phyloP scores from a whole-genome alignment of 1,140 invertebrate genomes.

The Atta colombica region DNA sequence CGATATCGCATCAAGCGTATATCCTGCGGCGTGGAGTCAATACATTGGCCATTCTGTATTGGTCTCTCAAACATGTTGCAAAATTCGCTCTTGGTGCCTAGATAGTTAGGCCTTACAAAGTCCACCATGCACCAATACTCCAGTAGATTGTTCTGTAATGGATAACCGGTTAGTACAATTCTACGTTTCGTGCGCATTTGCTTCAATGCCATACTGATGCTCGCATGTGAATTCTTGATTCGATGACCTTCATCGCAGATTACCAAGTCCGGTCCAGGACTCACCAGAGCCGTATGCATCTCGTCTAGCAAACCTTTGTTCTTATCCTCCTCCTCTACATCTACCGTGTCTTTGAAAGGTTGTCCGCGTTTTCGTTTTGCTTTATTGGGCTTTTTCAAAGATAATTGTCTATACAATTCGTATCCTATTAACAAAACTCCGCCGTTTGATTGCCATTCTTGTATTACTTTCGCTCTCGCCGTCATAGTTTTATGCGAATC shows the following conservation, averaged over 20 bases:
- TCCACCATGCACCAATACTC: constrained; percentile 99
- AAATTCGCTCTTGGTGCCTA: constrained; percentile 97
- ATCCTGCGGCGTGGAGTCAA: constrained; percentile 96
- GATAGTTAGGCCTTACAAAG: constrained; percentile 97
- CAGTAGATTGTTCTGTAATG: constrained; percentile 97
- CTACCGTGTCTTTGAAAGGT: constrained; percentile 83
- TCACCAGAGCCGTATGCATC: constrained; percentile 94
- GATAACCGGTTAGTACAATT: constrained; percentile 97
- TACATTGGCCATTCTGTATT: constrained; percentile 97
- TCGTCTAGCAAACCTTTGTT: constrained; percentile 95
- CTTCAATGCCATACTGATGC: constrained; percentile 96
- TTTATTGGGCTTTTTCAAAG: constrained; percentile 90
- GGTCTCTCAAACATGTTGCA: constrained; percentile 98
- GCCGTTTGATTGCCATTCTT: constrained; percentile 95
- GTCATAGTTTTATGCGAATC: constrained; percentile 97
- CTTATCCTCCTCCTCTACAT: constrained; percentile 91
- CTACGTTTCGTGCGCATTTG: constrained; percentile 96
- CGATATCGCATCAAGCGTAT: constrained; percentile 95
- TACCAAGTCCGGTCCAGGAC: constrained; percentile 97
- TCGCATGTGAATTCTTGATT: constrained; percentile 98
- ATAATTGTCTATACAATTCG: constrained; percentile 97
- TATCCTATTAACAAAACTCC: constrained; percentile 99
- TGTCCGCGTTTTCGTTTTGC: constrained; percentile 84
- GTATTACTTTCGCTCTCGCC: constrained; percentile 92
- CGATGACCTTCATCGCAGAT: constrained; percentile 98